Evolutionary conservation across 2,797 vertebrate species (phyloP).

Genomic region (Scarus forsteni): DNA sequence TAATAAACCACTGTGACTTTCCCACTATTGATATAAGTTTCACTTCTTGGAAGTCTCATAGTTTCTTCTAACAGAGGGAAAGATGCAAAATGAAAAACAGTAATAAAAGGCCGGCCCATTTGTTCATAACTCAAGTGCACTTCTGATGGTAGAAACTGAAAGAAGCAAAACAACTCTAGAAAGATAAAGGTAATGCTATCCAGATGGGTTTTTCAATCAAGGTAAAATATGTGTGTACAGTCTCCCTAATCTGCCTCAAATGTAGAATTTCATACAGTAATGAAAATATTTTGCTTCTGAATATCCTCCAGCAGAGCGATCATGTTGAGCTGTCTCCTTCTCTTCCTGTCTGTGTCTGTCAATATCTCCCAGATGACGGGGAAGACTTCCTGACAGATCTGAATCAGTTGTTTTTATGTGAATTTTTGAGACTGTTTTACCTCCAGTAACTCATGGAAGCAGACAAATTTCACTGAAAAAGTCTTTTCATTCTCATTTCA

Average conservation of each 20-base stretch:
- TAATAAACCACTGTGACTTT: too few species aligned
- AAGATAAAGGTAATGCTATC: slow-evolving; percentile 66
- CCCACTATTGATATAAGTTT: slow-evolving; percentile 59
- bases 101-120: slow-evolving; percentile 28
- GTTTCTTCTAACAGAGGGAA: slow-evolving; percentile 39
- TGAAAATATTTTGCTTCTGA: slow-evolving; percentile 83
- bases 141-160: slow-evolving; percentile 69
- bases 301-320: slow-evolving; percentile 77
- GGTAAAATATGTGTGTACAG: slow-evolving; percentile 49
- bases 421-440: slow-evolving; percentile 25
- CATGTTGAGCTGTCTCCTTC: slow-evolving; percentile 62
- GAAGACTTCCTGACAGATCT: slow-evolving; percentile 57
- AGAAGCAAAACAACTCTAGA: slow-evolving; percentile 64
- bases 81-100: slow-evolving; percentile 41
- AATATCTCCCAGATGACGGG: slow-evolving; percentile 64
- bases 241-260: slow-evolving; percentile 78
- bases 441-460: slow-evolving; percentile 18
- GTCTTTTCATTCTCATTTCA: not conserved
- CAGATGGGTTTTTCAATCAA: slow-evolving; percentile 76
- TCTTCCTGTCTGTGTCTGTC: slow-evolving; percentile 61
- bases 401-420: slow-evolving; percentile 45
- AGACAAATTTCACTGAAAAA: slow-evolving; percentile 8
- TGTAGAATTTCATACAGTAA: slow-evolving; percentile 82
- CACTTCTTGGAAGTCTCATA: slow-evolving; percentile 58
- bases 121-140: slow-evolving; percentile 34